Evolutionary conservation across 2,113 vertebrate species (phyloP), one percentile per base, ranked within the genome.

Genomic region (Apteryx mantelli): DNA sequence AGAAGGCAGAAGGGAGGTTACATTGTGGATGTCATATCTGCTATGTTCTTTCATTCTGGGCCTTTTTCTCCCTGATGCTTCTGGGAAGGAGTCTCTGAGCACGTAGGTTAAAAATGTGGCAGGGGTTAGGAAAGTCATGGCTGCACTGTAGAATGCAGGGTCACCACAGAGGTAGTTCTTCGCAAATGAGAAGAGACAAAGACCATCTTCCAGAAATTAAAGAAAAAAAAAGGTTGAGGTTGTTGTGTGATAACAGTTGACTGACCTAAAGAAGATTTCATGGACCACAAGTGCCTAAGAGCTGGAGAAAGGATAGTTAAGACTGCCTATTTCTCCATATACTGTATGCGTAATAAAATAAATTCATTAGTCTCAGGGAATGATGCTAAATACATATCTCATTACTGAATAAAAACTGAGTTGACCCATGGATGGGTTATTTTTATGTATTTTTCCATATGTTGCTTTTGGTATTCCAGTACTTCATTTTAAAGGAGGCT

Each of bases 61-160:
- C 21, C 0, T 0, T 32, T 93, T 25, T 82, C 44, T 78, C 46
- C 3, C 0, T 36, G 32, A 30, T 70, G 20, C 32, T 75, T 24
- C 26, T 38, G 10, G 40, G 68, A 46, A 61, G 42, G n/a, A 28
- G 5, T 20, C 56, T 68, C 36, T 89, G 63, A 86, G n/a, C 15
- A 20, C 4, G 1, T 9, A 24, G 50, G 3, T 24, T 28, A 13
- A 68, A 63, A 48, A 5, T 20, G 13, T 15, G 0, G 0, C 17
- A 46, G 48, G 11, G 32, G 5, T 25, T 36, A 4, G 34, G 48
- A 64, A 89, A 56, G 55, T 12, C 7, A 22, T 13, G 86, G 5
- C 30, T 7, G 14, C 44, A 5, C 21, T 44, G 36, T 5, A 34
- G 77, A 76, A 42, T 82, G 15, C 6, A 13, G 16, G 1, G 4